A percentile compares a stretch with the other conserved stretches of the same genome.
phyloP scores from a whole-genome alignment of 2,888 invertebrate species.

The Ametastegia equiseti region DNA sequence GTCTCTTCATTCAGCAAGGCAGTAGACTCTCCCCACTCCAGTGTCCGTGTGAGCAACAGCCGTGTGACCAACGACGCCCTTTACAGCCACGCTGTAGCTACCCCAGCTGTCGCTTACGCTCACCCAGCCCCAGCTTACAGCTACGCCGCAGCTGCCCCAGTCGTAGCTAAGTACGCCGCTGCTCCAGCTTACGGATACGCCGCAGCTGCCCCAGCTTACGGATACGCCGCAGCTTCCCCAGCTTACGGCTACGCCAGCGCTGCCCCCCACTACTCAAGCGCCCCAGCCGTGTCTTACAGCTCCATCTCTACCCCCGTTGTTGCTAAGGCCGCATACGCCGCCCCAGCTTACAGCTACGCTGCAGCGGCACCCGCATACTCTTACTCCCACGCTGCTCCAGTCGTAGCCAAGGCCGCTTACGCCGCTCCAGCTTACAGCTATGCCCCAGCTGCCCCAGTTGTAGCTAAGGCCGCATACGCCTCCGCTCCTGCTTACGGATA shows the following conservation, averaged over 20 bases:
- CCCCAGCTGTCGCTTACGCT: conserved; percentile 49
- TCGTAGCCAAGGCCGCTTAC: conserved; percentile 52
- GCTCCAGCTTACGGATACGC: conserved; percentile 38
- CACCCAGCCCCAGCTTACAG: conserved; percentile 52
- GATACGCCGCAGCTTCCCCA: conserved; percentile 54
- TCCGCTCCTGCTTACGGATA: conserved; percentile 49
- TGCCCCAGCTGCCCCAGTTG: conserved; percentile 51
- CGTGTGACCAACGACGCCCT: conserved; percentile 64
- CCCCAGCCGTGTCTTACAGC: conserved; percentile 50
- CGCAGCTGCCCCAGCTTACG: conserved; percentile 54
- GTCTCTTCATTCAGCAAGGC: conserved; percentile 63
- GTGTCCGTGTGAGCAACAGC: conserved; percentile 65
- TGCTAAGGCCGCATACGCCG: conserved; percentile 57
- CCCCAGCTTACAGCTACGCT: conserved; percentile 49
- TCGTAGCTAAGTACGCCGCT: conserved; percentile 28
- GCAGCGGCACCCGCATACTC: conserved; percentile 48
- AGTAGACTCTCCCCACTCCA: conserved; percentile 66
- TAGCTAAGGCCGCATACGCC: conserved; percentile 53
- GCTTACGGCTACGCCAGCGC: conserved; percentile 55
- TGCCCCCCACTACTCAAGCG: conserved; percentile 53
- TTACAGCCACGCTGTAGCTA: conserved; percentile 50
- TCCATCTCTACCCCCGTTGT: conserved; percentile 53
- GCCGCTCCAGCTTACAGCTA: conserved; percentile 50
- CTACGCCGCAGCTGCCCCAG: conserved; percentile 44
- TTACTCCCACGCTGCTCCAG: conserved; percentile 52